phyloP scores from a whole-genome alignment of 2,888 invertebrate genomes.

The Chymomyza caudatula region DNA sequence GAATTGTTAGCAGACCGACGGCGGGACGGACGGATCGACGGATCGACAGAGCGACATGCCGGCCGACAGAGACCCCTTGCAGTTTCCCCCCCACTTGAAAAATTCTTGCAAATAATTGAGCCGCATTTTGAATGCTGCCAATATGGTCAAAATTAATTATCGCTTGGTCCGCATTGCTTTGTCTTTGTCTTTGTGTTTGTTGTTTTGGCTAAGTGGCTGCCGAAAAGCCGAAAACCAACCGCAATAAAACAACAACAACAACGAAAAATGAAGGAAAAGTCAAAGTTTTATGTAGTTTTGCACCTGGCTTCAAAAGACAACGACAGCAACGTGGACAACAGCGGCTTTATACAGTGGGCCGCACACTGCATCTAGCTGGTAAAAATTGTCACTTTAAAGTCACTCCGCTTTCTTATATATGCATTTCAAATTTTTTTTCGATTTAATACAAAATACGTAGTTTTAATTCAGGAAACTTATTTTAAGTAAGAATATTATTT shows the following conservation, averaged over 20 bases:
- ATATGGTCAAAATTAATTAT: constrained; percentile 63
- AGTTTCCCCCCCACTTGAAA: neutral
- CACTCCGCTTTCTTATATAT: no score
- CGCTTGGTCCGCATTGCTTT: constrained; percentile 47
- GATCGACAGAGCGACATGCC: no score
- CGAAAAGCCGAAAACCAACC: constrained; percentile 39
- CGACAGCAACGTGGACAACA: neutral
- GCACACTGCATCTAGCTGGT: neutral
- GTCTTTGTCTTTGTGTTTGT: neutral
- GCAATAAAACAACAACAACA: neutral
- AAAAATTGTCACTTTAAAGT: no score
- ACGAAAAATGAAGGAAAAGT: constrained; percentile 43
- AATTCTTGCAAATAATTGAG: constrained; percentile 48
- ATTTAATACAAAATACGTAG: no score
- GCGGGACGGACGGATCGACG: neutral
- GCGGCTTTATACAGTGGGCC: neutral
- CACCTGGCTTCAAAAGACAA: constrained; percentile 2
- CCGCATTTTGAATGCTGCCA: constrained; percentile 43
- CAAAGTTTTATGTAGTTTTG: constrained; percentile 41
- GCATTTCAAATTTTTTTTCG: no score
- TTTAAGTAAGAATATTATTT: no score
- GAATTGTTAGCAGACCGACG: neutral
- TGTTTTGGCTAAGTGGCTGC: constrained; percentile 57
- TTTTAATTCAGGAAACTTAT: no score
- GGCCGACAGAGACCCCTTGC: neutral